Percentiles rank a stretch among this genome's conserved stretches.
Conservation (phyloP, 2,888 invertebrate species). For the Helicoverpa assulta region DNA sequence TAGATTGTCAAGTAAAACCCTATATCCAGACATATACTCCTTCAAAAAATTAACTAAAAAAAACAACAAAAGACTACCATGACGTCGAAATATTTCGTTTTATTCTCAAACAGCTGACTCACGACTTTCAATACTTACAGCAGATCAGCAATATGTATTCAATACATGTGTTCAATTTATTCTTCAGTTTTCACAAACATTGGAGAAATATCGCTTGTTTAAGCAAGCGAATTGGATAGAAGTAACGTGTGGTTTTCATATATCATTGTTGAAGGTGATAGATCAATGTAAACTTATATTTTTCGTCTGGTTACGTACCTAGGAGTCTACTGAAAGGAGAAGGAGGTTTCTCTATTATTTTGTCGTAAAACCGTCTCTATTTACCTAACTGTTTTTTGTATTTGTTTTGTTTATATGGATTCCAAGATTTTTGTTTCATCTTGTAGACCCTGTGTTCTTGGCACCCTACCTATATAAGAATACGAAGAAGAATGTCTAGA, state of each 20-base stretch:
- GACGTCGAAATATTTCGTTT: slow-evolving; percentile 13
- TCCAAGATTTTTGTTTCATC: no score
- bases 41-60: no score
- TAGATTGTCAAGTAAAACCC: no score
- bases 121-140: slow-evolving; percentile 20
- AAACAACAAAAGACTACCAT: not conserved
- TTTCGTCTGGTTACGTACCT: not conserved
- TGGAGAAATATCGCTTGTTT: slow-evolving; percentile 20
- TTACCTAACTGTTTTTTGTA: no score
- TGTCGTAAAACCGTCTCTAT: no score
- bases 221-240: slow-evolving; percentile 6
- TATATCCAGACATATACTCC: no score
- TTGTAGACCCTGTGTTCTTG: no score
- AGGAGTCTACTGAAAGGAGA: no score
- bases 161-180: slow-evolving; percentile 30
- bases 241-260: not conserved
- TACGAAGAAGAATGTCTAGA: no score
- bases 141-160: slow-evolving; percentile 32
- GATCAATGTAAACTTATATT: not conserved
- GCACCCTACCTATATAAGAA: no score
- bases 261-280: not conserved
- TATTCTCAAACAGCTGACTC: slow-evolving; percentile 23
- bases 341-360: no score
- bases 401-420: no score
- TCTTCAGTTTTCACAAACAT: slow-evolving; percentile 15